A percentile compares a stretch with the other conserved stretches of the same genome.
Conservation (phyloP, 2,113 vertebrate genomes). For the Vireo altiloquus region DNA sequence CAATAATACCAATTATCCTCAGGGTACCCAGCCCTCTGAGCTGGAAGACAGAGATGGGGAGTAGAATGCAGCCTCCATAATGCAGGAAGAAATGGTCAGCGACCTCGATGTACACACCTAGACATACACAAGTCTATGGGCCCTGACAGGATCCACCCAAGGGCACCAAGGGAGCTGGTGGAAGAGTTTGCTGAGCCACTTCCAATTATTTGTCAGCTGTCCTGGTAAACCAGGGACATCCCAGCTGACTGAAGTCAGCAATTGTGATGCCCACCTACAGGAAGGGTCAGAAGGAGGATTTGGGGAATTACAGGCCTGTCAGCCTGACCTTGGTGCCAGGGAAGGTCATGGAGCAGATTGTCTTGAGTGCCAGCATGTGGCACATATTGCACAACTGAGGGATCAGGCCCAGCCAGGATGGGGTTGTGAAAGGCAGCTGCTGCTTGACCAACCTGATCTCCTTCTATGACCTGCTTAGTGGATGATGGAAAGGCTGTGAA, state of each 20-base stretch:
- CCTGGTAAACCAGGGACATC: too few species aligned
- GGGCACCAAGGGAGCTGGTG: not conserved
- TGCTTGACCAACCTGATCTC: not conserved
- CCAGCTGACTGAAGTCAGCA: not conserved
- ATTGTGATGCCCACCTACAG: not conserved
- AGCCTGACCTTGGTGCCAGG: not conserved
- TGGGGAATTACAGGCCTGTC: not conserved
- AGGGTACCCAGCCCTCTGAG: not conserved
- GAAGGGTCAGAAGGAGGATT: accelerated
- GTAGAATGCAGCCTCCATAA: not conserved
- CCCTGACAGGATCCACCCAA: not conserved
- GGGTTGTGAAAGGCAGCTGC: not conserved
- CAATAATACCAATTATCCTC: not conserved
- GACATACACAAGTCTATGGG: too few species aligned
- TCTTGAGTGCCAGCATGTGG: not conserved
- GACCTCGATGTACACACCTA: not conserved
- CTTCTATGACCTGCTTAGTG: not conserved
- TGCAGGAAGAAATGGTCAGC: not conserved
- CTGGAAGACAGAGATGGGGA: not conserved
- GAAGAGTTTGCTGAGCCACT: not conserved
- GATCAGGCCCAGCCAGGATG: not conserved
- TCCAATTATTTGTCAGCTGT: not conserved
- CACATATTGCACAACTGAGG: not conserved
- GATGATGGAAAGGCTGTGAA: not conserved
- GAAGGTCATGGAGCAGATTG: not conserved